Base-by-base conservation (phyloP, 64 coral and sea anemone genomes). In the Platygyra sinensis region DNA sequence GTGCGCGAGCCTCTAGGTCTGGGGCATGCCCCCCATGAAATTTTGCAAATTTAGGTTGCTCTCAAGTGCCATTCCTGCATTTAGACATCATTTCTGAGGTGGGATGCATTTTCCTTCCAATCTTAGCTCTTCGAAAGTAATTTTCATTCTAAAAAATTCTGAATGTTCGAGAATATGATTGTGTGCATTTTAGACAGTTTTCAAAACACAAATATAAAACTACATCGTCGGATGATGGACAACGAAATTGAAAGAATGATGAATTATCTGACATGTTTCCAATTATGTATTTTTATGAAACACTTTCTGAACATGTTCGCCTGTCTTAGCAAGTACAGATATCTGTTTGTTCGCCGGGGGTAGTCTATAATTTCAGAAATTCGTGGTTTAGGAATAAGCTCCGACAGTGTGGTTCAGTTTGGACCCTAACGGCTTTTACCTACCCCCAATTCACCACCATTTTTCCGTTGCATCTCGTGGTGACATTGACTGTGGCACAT, bases 111-210 rank as follows among this genome's bases (percentile, higher is more conserved):
- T 76, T 76, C 74, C 74, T 76, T 76, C n/a, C 33, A 76, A 76
- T 76, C 49, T 76, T 76, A 76, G 74, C 74, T 76, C 74, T 76
- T 52, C 38, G 74, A 76, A 76, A 76, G 74, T 76, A 76, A 76
- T 76, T 52, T 76, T 76, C 36, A 76, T 51, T 76, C 74, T 49
- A 76, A 76, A 76, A 76, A 76, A 76, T 76, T 76, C 74, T 76
- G 74, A 51, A 76, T 49, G 49, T 15, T 76, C 50, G 36, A 76
- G 74, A 76, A 76, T n/a, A 76, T 52, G 74, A 76, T 33, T 76
- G 38, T 76, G 74, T 76, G 74, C 74, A 76, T n/a, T 76, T 76
- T 76, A 76, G 74, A n/a, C 74, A 76, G 74, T 76, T 76, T 76
- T 76, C 74, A 76, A 76, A 76, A 76, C 74, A 49, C 39, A 76